A percentile compares a stretch with the other conserved stretches of the same genome.
phyloP scores from a whole-genome alignment of 2,113 vertebrate species.

The Myrmecobius fasciatus region DNA sequence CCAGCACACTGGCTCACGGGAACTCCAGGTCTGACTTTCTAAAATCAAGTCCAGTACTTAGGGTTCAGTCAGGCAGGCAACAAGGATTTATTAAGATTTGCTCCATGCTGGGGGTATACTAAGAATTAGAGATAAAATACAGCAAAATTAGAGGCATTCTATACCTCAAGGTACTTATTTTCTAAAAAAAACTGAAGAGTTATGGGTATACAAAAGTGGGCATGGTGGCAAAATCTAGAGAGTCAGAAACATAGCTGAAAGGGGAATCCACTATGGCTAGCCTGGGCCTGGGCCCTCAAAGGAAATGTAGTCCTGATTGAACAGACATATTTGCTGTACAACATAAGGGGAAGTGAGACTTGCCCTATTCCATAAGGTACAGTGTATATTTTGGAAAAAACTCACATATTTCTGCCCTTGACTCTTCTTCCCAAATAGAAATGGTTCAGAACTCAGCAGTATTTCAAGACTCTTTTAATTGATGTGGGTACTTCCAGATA shows the following conservation, averaged over 20 bases:
- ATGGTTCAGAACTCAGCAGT: conserved; percentile 7
- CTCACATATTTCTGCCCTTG: conserved; percentile 6
- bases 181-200: not conserved
- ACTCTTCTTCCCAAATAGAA: conserved; percentile 44
- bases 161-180: not conserved
- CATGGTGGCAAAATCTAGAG: not conserved
- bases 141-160: not conserved
- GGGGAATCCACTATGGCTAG: not conserved
- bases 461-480: conserved; percentile 25
- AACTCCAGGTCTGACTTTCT: not conserved
- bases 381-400: not conserved
- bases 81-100: not conserved
- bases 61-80: not conserved
- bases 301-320: not conserved
- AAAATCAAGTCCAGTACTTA: not conserved
- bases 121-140: not conserved
- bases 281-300: not conserved
- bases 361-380: not conserved
- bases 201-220: not conserved
- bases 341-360: not conserved
- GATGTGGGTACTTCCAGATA: not conserved
- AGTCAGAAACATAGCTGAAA: not conserved
- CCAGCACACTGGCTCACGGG: not conserved
- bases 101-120: not conserved
- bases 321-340: not conserved